These are phyloP conservation scores for Aegithalos caudatus DNA, from an alignment of 2,113 vertebrate genomes.

Conservation along the genomic window DNA sequence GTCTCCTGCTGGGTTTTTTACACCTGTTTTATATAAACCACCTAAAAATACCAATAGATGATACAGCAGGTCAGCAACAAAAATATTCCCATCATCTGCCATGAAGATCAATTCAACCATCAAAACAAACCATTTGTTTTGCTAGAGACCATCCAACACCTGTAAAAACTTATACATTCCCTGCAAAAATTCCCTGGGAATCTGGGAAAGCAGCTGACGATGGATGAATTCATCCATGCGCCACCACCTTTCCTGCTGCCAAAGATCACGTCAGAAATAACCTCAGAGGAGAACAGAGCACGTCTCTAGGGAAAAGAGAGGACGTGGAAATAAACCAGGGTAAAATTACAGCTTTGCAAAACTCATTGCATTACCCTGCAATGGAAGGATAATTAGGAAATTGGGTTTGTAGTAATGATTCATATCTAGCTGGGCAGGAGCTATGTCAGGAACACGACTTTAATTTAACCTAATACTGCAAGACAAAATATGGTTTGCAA, in stretches of 20 bases:
- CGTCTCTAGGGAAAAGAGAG: neutral
- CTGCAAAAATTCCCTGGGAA: neutral
- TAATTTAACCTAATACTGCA: neutral
- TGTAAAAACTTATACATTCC: neutral
- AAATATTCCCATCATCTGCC: neutral
- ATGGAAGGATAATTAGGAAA: conserved; percentile 52
- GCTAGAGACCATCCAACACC: neutral
- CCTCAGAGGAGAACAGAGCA: neutral
- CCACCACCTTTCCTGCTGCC: neutral
- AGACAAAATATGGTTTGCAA: neutral
- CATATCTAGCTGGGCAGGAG: conserved; percentile 15
- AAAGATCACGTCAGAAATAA: neutral
- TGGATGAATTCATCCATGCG: neutral
- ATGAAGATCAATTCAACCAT: neutral
- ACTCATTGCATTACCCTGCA: neutral
- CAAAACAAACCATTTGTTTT: neutral
- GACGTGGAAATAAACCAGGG: conserved; percentile 12
- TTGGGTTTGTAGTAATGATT: conserved; percentile 32
- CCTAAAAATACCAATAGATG: neutral
- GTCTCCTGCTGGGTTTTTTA: neutral
- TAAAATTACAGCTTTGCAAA: conserved; percentile 32
- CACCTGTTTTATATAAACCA: neutral
- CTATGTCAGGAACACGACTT: neutral
- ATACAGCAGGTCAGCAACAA: neutral
- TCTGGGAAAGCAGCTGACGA: neutral